Conservation (phyloP, 2,113 vertebrate genomes). For the Gila orcuttii region DNA sequence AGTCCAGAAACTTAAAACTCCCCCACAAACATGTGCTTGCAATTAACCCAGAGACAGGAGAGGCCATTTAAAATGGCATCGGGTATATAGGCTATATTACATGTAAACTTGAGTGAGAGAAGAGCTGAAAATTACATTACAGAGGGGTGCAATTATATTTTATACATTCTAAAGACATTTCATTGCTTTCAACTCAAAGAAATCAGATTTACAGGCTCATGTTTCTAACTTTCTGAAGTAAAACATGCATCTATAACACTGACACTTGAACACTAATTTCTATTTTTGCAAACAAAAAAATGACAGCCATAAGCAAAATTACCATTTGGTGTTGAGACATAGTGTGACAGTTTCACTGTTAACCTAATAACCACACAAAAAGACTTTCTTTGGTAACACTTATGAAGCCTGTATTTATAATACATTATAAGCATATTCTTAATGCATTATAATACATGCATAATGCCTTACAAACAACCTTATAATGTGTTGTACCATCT, state of each 20-base stretch:
- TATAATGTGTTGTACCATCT: too few species aligned
- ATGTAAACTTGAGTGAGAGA: not conserved
- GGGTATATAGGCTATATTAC: not conserved
- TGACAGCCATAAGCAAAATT: not conserved
- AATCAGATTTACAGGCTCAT: not conserved
- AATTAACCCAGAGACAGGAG: slow-evolving; percentile 1
- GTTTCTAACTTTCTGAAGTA: not conserved
- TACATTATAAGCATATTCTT: too few species aligned
- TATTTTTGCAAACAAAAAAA: not conserved
- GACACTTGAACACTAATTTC: not conserved
- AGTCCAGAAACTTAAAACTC: not conserved
- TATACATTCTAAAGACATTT: not conserved
- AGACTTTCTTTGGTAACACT: not conserved
- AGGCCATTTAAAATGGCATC: slow-evolving; percentile 6
- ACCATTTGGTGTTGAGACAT: not conserved
- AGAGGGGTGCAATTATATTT: not conserved
- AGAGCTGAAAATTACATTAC: not conserved
- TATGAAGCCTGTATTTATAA: too few species aligned
- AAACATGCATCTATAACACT: not conserved
- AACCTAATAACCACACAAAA: not conserved
- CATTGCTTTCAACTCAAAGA: not conserved
- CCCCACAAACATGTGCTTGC: slow-evolving; percentile 34
- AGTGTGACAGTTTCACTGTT: not conserved
- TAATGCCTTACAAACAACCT: too few species aligned
- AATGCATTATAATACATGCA: too few species aligned